A percentile compares a stretch with the other conserved stretches of the same genome.
Evolutionary conservation across 2,797 vertebrate species (phyloP).

Genomic region (Oreochromis mossambicus): DNA sequence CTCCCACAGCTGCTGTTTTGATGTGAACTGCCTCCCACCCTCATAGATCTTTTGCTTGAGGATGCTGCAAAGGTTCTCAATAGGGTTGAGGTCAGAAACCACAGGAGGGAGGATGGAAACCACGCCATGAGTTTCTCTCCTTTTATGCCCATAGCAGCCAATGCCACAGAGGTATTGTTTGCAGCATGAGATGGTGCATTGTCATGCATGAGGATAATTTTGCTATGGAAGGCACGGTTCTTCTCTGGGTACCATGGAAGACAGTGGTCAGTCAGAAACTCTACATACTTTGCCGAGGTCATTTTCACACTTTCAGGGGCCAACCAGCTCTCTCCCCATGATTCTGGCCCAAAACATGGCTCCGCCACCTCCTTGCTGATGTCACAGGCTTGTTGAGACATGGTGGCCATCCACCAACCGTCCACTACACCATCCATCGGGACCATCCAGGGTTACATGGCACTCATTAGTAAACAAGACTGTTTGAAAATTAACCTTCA

Average conservation of each 20-base stretch:
- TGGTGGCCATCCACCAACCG: fast-evolving
- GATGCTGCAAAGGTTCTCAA: not conserved
- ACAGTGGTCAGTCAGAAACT: not conserved
- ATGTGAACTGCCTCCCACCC: fast-evolving
- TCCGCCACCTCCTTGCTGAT: not conserved
- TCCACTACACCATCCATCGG: not conserved
- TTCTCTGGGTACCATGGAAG: not conserved
- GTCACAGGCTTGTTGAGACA: not conserved
- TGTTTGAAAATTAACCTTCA: not conserved
- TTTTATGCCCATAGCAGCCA: not conserved
- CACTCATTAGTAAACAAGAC: not conserved
- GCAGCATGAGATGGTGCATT: not conserved
- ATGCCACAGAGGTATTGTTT: not conserved
- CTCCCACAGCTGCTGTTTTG: not conserved
- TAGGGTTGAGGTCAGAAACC: not conserved
- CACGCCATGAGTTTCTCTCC: fast-evolving
- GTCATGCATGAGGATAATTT: not conserved
- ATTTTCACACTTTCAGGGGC: not conserved
- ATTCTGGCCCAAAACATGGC: not conserved
- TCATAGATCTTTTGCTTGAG: not conserved
- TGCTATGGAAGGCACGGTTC: fast-evolving
- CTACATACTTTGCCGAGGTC: not conserved
- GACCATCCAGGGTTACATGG: not conserved
- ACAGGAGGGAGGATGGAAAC: not conserved
- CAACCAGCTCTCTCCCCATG: fast-evolving